phyloP scores from a whole-genome alignment of 2,113 vertebrate species.

The Pristiophorus japonicus region DNA sequence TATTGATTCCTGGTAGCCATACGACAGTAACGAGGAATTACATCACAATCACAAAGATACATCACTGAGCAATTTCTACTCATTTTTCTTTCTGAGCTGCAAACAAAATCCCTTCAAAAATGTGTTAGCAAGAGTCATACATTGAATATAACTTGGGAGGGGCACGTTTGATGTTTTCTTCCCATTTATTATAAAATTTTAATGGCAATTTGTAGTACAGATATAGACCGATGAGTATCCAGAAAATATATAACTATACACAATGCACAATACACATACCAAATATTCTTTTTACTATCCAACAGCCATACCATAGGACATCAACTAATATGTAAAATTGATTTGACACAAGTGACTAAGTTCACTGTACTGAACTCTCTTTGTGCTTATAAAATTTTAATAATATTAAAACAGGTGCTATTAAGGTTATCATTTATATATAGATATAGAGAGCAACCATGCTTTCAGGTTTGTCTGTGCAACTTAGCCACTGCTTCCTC shows the following conservation, averaged over 20 bases:
- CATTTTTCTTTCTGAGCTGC: neutral
- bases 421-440: neutral
- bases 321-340: neutral
- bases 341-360: constrained; percentile 12
- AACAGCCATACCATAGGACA: neutral
- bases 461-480: neutral
- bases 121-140: neutral
- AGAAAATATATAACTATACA: neutral
- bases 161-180: neutral
- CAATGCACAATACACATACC: neutral
- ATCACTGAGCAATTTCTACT: neutral
- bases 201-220: neutral
- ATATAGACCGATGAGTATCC: neutral
- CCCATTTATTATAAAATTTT: neutral
- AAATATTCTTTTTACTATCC: neutral
- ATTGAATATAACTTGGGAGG: neutral
- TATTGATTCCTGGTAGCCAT: neutral
- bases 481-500: neutral
- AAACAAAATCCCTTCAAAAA: neutral
- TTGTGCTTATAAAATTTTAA: neutral
- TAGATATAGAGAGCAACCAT: neutral
- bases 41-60: constrained; percentile 2
- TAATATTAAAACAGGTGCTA: neutral
- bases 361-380: too few relatives aligned
- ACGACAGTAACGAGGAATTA: neutral